These are phyloP conservation scores for Pseudachorutes palmiensis DNA, from an alignment of 1,140 invertebrate genomes.

Conservation along the genomic window DNA sequence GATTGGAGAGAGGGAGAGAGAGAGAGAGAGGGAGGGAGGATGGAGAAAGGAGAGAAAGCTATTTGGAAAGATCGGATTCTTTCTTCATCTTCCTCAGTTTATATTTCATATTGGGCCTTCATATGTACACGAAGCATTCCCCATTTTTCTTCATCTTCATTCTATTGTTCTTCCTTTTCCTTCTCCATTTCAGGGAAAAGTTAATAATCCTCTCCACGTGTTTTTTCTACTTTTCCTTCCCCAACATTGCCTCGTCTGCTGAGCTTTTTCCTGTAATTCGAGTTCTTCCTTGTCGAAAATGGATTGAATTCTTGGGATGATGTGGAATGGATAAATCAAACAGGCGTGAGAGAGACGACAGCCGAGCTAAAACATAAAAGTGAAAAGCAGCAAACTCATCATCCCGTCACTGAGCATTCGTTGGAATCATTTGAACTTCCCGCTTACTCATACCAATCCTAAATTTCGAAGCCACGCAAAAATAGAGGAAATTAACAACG, in stretches of 20 bases:
- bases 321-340: neutral
- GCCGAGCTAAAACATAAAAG: no score
- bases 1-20: constrained; percentile 2
- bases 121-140: no score
- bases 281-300: neutral
- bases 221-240: neutral
- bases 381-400: no score
- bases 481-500: no score
- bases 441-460: no score
- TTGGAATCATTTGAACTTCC: no score
- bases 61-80: neutral
- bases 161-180: neutral
- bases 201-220: neutral
- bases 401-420: no score
- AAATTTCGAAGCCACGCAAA: no score
- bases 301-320: neutral
- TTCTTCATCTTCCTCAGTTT: no score
- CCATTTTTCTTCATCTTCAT: neutral
- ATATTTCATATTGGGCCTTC: neutral
- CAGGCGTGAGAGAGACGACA: neutral
- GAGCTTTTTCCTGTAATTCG: neutral
- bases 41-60: constrained; percentile 9
- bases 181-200: neutral
- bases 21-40: constrained; percentile 3
- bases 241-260: neutral